These are phyloP conservation scores for Silurus glanis DNA, from an alignment of 2,113 vertebrate genomes.

Conservation along the genomic window DNA sequence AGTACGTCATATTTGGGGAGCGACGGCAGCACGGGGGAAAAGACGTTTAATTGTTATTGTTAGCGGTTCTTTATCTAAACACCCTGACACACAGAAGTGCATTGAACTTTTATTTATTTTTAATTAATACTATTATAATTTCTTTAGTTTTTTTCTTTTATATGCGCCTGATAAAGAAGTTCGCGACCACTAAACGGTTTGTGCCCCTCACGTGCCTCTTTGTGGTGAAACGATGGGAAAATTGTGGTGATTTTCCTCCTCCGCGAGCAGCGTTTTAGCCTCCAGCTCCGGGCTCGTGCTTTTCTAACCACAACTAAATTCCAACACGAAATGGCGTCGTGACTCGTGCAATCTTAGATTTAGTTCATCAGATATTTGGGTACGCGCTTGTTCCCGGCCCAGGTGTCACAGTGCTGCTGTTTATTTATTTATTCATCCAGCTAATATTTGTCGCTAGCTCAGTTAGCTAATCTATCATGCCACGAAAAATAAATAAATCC, in stretches of 20 bases:
- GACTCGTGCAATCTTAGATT: neutral
- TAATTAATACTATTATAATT: too few species aligned
- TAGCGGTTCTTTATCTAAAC: constrained; percentile 47
- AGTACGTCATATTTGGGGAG: constrained; percentile 57
- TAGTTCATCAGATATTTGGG: too few species aligned
- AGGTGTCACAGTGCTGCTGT: neutral
- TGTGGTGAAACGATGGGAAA: neutral
- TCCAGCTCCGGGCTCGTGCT: too few species aligned
- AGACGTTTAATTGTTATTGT: constrained; percentile 75
- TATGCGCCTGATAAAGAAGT: constrained; percentile 65
- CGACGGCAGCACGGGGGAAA: constrained; percentile 36
- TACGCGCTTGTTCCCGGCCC: neutral
- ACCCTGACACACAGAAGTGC: neutral
- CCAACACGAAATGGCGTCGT: neutral
- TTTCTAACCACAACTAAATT: neutral
- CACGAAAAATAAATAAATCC: too few species aligned
- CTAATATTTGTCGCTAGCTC: neutral
- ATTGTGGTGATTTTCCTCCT: neutral
- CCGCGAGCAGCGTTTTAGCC: neutral
- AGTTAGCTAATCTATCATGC: constrained; percentile 8
- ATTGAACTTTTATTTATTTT: neutral
- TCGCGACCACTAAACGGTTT: constrained; percentile 66
- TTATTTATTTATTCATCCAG: neutral
- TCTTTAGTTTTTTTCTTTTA: constrained; percentile 49
- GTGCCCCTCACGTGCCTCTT: constrained; percentile 50